These are phyloP conservation scores for Gavialis gangeticus DNA, from an alignment of 2,113 vertebrate genomes.

Conservation along the genomic window DNA sequence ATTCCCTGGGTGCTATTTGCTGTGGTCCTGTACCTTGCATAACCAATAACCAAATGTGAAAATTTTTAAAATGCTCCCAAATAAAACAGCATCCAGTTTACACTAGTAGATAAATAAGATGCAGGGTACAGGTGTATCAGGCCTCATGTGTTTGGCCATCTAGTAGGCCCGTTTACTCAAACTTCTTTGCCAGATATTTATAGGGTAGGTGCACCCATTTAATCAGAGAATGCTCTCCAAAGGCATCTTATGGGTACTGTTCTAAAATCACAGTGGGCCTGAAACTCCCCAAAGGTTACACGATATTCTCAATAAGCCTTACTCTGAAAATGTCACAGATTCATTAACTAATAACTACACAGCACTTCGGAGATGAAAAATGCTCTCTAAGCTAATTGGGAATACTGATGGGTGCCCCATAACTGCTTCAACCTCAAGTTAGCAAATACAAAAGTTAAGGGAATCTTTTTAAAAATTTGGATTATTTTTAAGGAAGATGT, in stretches of 20 bases:
- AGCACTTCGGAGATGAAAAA: background rate
- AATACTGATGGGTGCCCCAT: background rate
- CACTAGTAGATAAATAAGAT: background rate
- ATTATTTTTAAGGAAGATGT: too few relatives aligned
- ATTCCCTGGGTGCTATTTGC: background rate
- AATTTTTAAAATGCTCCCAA: background rate
- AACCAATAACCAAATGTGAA: background rate
- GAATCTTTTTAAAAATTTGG: too few relatives aligned
- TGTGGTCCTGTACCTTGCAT: fast-evolving
- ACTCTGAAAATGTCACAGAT: background rate
- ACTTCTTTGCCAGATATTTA: fast-evolving
- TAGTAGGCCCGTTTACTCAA: background rate
- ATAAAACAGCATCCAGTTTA: fast-evolving
- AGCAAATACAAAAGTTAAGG: too few relatives aligned
- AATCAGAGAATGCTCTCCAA: fast-evolving
- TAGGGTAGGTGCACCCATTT: fast-evolving
- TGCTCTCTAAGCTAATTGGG: background rate
- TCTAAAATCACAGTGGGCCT: fast-evolving
- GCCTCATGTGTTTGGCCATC: fast-evolving
- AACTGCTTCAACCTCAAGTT: background rate
- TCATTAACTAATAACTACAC: background rate
- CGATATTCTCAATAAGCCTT: background rate
- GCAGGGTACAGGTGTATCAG: fast-evolving
- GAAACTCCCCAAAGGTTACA: fast-evolving
- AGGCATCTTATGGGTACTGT: background rate